Percentiles rank a stretch among this genome's conserved stretches.
Evolutionary conservation across 35 echinoderm and acorn worm species (phyloP).

Genomic region (Stichopus chloronotus): DNA sequence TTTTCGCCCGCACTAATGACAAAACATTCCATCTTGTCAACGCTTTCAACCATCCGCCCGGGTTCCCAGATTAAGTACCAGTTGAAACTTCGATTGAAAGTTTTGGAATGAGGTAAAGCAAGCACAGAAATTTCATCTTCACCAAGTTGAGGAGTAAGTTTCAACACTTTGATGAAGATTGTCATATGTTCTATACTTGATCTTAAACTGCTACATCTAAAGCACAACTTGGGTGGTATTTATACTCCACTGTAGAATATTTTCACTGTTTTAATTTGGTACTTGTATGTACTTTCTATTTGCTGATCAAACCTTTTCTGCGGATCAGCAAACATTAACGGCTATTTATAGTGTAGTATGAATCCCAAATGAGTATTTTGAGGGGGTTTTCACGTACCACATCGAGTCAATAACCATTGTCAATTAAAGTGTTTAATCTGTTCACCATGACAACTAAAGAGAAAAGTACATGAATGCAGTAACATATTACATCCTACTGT

Average conservation of each 20-base stretch:
- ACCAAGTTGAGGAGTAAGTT: too few relatives aligned
- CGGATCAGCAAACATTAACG: background rate
- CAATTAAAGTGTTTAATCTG: background rate
- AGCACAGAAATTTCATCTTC: too few relatives aligned
- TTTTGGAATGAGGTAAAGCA: too few relatives aligned
- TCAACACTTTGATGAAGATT: too few relatives aligned
- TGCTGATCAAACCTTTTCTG: background rate
- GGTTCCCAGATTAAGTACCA: too few relatives aligned
- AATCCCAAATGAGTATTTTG: background rate
- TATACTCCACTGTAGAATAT: background rate
- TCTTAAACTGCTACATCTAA: background rate
- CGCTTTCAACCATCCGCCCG: too few relatives aligned
- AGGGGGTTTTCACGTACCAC: background rate
- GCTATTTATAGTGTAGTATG: constrained; percentile 14
- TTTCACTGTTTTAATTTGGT: background rate
- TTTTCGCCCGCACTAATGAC: too few relatives aligned
- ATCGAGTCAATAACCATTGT: constrained; percentile 14
- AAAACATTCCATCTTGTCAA: too few relatives aligned
- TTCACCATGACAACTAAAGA: constrained; percentile 20
- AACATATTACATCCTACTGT: background rate
- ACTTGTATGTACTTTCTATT: background rate
- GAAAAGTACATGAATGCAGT: constrained; percentile 1
- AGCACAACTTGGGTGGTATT: background rate
- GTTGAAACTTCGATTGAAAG: too few relatives aligned
- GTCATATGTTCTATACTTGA: background rate